Evolutionary conservation across 2,888 invertebrate species (phyloP).

Genomic region (Caenorhabditis wallacei): DNA sequence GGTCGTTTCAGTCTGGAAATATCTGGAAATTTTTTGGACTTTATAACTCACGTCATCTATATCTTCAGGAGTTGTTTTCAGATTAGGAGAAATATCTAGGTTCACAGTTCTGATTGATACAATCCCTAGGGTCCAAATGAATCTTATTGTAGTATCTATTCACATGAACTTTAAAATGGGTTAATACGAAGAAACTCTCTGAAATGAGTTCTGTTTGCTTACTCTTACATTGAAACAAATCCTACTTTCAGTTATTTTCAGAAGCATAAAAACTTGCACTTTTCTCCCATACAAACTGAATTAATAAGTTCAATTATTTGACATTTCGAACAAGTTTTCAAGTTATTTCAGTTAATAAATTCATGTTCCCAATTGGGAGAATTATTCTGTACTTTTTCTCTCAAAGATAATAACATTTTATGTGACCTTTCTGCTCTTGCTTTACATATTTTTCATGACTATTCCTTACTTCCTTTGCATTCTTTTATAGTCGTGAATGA

Average conservation of each 20-base stretch:
- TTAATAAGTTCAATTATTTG: not conserved
- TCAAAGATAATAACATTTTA: not conserved
- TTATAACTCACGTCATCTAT: slow-evolving; percentile 1
- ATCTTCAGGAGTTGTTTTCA: no score
- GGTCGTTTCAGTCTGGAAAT: slow-evolving; percentile 18
- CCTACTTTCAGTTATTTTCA: no score
- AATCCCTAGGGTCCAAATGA: no score
- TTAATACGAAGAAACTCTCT: no score
- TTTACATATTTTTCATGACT: not conserved
- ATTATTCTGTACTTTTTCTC: not conserved
- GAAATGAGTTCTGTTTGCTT: no score
- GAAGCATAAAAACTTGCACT: not conserved
- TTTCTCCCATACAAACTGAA: not conserved
- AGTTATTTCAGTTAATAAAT: not conserved
- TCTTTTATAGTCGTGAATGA: not conserved
- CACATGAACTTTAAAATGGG: no score
- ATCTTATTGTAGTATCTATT: no score
- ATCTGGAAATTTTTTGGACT: slow-evolving; percentile 4
- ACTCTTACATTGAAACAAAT: no score
- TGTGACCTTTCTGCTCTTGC: slow-evolving; percentile 4
- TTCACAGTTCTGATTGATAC: no score
- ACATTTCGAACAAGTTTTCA: not conserved
- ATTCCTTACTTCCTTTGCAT: slow-evolving; percentile 1
- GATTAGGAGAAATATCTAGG: no score
- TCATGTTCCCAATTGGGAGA: not conserved